A percentile compares a stretch with the other conserved stretches of the same genome.
These are phyloP conservation scores for Sipha maydis DNA, from an alignment of 2,888 invertebrate species.

Conservation along the genomic window DNA sequence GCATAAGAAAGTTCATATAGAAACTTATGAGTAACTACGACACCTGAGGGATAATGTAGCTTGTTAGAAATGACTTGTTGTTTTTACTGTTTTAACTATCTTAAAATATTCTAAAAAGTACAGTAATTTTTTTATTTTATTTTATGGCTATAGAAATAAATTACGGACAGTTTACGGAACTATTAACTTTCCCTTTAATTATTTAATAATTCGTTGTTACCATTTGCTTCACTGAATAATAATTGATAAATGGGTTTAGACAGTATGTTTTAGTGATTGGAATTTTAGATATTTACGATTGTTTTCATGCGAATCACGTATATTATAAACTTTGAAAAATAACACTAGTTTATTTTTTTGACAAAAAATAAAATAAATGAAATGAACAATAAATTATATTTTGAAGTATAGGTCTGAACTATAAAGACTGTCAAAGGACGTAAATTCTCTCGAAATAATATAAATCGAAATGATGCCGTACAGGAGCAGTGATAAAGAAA, in stretches of 20 bases:
- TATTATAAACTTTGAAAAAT: constrained; percentile 36
- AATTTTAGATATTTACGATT: constrained; percentile 18
- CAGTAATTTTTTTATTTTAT: neutral
- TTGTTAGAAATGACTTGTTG: neutral
- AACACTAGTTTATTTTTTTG: constrained; percentile 24
- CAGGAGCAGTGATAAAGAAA: constrained; percentile 57
- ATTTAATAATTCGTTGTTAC: neutral
- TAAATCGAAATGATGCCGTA: constrained; percentile 51
- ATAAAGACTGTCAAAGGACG: constrained; percentile 46
- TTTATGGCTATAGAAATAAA: neutral
- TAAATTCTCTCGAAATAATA: constrained; percentile 57
- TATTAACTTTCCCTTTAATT: neutral
- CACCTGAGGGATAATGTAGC: constrained; percentile 16
- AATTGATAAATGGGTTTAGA: constrained; percentile 6
- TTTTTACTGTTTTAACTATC: neutral
- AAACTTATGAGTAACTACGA: neutral
- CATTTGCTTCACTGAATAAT: constrained; percentile 17
- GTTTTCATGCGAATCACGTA: constrained; percentile 26
- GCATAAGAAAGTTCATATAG: neutral
- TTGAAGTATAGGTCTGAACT: constrained; percentile 50
- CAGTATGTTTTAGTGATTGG: neutral
- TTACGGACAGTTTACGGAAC: neutral
- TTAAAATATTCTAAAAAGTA: neutral
- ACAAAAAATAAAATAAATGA: constrained; percentile 30
- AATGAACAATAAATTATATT: constrained; percentile 53